phyloP scores from a whole-genome alignment of 2,113 vertebrate genomes.

The Heptranchias perlo region DNA sequence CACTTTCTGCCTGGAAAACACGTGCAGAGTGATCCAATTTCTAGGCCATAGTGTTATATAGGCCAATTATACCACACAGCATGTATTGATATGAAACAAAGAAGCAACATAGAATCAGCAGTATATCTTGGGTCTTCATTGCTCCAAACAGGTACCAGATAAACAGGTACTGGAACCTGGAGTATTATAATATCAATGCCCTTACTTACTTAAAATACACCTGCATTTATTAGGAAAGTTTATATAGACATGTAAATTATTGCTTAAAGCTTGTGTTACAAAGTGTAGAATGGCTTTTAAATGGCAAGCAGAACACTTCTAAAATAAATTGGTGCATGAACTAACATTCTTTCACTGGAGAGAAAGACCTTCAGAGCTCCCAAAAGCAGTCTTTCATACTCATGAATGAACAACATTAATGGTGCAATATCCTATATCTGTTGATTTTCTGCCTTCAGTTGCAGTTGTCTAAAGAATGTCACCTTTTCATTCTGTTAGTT shows the following conservation, averaged over 20 bases:
- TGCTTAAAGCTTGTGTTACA: not conserved
- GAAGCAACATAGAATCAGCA: not conserved
- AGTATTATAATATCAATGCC: not conserved
- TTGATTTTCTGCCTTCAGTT: constrained; percentile 24
- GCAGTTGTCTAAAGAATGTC: constrained; percentile 68
- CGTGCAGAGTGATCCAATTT: too few species aligned
- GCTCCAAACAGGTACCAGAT: not conserved
- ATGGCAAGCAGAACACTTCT: not conserved
- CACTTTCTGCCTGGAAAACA: too few species aligned
- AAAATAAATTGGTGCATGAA: not conserved
- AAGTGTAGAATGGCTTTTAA: not conserved
- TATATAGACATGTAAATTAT: not conserved
- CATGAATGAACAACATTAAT: constrained; percentile 28
- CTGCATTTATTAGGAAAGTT: not conserved
- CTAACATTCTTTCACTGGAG: not conserved
- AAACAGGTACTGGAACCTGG: not conserved
- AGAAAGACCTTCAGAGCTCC: not conserved
- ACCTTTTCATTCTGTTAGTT: constrained; percentile 82
- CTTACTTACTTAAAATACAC: not conserved
- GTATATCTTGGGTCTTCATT: not conserved
- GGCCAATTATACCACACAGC: too few species aligned
- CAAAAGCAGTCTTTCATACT: constrained; percentile 11
- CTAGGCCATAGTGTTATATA: too few species aligned
- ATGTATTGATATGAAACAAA: not conserved
- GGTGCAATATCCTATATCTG: constrained; percentile 30